phyloP scores from a whole-genome alignment of 1,140 invertebrate species.

The Zaprionus tsacasi region DNA sequence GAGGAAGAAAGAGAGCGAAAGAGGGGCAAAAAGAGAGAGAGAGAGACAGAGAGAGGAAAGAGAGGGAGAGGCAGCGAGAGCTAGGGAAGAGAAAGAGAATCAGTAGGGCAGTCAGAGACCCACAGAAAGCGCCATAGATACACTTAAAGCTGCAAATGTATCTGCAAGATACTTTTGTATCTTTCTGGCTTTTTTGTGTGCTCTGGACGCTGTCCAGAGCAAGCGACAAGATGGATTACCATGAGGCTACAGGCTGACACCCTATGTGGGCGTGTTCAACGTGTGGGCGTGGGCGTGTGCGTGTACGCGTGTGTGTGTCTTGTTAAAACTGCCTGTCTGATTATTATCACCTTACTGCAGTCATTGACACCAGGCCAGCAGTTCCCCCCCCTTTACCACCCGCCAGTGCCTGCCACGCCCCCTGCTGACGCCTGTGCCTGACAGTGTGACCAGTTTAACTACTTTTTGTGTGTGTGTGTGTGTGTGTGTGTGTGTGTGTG shows the following conservation, averaged over 20 bases:
- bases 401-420: conserved; percentile 31
- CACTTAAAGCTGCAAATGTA: too few species aligned
- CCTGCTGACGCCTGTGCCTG: conserved; percentile 49
- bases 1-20: conserved; percentile 19
- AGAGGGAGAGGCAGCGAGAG: not conserved
- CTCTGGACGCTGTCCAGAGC: conserved; percentile 53
- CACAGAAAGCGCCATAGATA: too few species aligned
- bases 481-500: not conserved
- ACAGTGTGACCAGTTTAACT: conserved; percentile 5
- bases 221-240: conserved; percentile 72
- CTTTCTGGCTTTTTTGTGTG: conserved; percentile 43
- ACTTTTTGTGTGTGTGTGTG: conserved; percentile 18
- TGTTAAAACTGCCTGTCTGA: conserved; percentile 78
- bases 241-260: conserved; percentile 9
- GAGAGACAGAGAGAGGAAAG: not conserved
- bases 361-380: conserved; percentile 64
- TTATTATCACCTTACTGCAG: conserved; percentile 77
- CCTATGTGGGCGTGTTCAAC: not conserved
- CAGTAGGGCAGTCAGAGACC: not conserved
- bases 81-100: not conserved
- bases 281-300: conserved; percentile 8
- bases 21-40: not conserved
- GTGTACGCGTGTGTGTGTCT: conserved; percentile 60
- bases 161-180: conserved; percentile 71
- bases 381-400: too few species aligned